Evolutionary conservation across 92 coral and sea anemone genomes (phyloP), one percentile per base, ranked within the genome.

Genomic region (Meandrina meandrites): DNA sequence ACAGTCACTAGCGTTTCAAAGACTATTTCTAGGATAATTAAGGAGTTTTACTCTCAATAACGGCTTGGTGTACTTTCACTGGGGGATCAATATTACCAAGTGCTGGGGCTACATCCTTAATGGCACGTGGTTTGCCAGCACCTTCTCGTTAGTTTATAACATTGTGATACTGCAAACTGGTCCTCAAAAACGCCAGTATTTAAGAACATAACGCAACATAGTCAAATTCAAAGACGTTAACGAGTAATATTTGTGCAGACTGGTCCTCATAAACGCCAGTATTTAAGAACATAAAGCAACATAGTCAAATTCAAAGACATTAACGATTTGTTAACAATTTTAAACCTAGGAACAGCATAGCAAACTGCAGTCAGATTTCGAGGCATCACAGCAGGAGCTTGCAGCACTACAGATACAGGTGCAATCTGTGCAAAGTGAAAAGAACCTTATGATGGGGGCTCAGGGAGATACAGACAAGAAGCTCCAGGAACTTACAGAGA

Each of bases 381-480:
- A 92, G 83, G 88, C 90, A 70, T 82, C 92, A 16, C 82, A 71
- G 53, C 79, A 71, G 75, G 93, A 95, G 79, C 88, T 91, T 32
- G 82, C 90, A 8, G 83, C 90, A 53, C 88, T 92, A 21, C 82
- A 86, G 72, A 68, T 42, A 37, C 85, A 95, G 76, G 90, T 97
- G n/a, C 90, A 95, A 17, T 77, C 97, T 58, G 62, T 90, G 47
- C 81, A 83, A 31, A 75, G 94, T 0, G 96, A 96, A 87, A 92
- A 88, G 88, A 83, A 84, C 67, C 71, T 88, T 19, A 76, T 93
- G 56, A 86, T 81, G 47, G 93, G 89, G 16, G 86, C 95, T 36
- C 90, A 88, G 48, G 94, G 95, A 57, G 93, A 90, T 76, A 78
- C 90, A 18, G 94, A 97, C 79, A 92, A 89, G 86, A 88, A 94